Percentiles rank a stretch among this genome's conserved stretches.
phyloP scores from a whole-genome alignment of 2,888 invertebrate genomes.

The Noctua fimbriata region DNA sequence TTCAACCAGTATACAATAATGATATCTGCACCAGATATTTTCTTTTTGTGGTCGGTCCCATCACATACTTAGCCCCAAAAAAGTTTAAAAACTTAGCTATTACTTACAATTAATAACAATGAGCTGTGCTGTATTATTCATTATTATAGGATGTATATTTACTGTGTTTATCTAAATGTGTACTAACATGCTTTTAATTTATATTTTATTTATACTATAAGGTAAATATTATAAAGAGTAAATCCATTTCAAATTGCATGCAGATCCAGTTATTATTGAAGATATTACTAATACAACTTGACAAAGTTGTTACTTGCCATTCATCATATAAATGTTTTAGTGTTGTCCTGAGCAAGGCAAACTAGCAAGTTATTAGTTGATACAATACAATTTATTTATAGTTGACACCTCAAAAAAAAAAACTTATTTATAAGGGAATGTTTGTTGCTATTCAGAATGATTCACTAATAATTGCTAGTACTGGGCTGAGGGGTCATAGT shows the following conservation, averaged over 20 bases:
- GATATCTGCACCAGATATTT: not conserved
- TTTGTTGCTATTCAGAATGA: not conserved
- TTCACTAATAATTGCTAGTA: not conserved
- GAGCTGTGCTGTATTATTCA: not conserved
- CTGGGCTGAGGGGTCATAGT: not conserved
- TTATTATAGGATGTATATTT: not conserved
- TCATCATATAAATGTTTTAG: not conserved
- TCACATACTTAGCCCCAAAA: not conserved
- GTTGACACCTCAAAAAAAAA: not conserved
- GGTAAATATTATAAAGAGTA: not conserved
- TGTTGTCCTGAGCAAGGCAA: not conserved
- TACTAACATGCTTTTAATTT: slow-evolving; percentile 1
- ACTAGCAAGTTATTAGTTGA: not conserved
- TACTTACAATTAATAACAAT: not conserved
- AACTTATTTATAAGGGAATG: not conserved
- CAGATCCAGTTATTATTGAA: not conserved
- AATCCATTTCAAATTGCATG: slow-evolving; percentile 2
- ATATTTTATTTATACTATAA: not conserved
- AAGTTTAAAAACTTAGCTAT: not conserved
- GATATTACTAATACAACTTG: not conserved
- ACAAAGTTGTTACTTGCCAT: not conserved
- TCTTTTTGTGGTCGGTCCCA: not conserved
- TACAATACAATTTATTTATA: not conserved
- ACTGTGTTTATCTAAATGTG: slow-evolving; percentile 10
- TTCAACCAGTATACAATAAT: not conserved